phyloP scores from a whole-genome alignment of 2,797 vertebrate genomes.

The Smutsia gigantea region DNA sequence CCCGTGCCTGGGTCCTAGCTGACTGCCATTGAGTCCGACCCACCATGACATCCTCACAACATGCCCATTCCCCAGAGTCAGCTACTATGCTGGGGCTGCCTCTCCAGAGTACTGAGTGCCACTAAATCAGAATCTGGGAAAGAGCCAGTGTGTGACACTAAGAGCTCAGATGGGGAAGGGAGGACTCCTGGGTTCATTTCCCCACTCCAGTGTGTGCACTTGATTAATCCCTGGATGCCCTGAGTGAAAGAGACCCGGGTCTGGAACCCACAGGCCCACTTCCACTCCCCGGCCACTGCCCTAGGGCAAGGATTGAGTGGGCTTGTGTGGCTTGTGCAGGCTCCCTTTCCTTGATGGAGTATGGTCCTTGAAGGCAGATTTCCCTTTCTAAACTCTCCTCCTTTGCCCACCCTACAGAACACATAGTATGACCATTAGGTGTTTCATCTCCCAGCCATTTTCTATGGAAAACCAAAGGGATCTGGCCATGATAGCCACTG shows the following conservation, averaged over 20 bases:
- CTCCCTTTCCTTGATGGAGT: constrained; percentile 4
- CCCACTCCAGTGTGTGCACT: neutral
- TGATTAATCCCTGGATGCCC: neutral
- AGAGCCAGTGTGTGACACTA: neutral
- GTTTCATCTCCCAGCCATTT: constrained; percentile 84
- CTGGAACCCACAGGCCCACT: neutral
- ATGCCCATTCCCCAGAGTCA: neutral
- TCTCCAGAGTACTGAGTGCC: neutral
- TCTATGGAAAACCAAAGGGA: constrained; percentile 92
- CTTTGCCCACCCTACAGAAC: constrained; percentile 61
- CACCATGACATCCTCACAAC: neutral
- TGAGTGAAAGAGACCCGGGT: neutral
- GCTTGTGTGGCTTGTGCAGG: neutral
- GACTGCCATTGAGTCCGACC: neutral
- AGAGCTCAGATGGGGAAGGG: neutral
- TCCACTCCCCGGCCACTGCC: neutral
- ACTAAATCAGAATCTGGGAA: neutral
- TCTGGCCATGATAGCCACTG: constrained; percentile 83
- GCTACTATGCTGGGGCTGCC: neutral
- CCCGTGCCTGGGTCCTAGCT: neutral
- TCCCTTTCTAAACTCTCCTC: constrained; percentile 22
- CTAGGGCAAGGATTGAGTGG: neutral
- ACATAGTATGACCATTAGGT: constrained; percentile 90
- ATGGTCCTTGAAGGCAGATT: neutral
- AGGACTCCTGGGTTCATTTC: neutral